phyloP scores from a whole-genome alignment of 1,140 invertebrate species.

The Diorhabda sublineata region DNA sequence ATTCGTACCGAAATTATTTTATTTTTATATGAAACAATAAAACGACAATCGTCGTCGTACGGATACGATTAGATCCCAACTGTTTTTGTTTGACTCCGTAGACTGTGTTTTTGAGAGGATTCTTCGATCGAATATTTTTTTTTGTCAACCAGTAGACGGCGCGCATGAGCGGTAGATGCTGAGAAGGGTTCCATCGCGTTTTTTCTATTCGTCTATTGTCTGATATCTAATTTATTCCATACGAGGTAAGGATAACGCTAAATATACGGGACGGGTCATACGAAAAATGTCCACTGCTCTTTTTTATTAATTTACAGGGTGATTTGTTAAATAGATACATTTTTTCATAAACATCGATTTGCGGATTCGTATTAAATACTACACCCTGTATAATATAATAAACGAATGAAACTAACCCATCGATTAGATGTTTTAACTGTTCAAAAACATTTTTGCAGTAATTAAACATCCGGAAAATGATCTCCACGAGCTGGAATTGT shows the following conservation, averaged over 20 bases:
- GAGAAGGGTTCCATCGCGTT: background rate
- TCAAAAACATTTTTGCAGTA: no score
- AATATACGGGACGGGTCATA: no score
- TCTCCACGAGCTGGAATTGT: no score
- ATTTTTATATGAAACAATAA: conserved; percentile 10
- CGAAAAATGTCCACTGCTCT: no score
- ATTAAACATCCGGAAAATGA: no score
- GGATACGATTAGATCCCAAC: background rate
- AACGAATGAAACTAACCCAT: no score
- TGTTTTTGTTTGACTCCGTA: conserved; percentile 6
- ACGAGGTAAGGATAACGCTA: background rate
- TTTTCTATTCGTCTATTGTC: background rate
- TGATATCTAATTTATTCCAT: background rate
- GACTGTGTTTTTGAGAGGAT: background rate
- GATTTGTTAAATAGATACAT: no score
- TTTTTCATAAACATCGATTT: no score
- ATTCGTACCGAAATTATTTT: conserved; percentile 11
- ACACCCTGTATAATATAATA: no score
- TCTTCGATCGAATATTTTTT: conserved; percentile 8
- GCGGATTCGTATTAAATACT: no score
- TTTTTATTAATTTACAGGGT: no score
- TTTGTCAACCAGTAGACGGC: background rate
- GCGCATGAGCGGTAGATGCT: background rate
- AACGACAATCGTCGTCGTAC: conserved; percentile 3
- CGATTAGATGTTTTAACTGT: no score